Conservation (phyloP, 2,797 vertebrate species). For the Hoplostethus mediterraneus region DNA sequence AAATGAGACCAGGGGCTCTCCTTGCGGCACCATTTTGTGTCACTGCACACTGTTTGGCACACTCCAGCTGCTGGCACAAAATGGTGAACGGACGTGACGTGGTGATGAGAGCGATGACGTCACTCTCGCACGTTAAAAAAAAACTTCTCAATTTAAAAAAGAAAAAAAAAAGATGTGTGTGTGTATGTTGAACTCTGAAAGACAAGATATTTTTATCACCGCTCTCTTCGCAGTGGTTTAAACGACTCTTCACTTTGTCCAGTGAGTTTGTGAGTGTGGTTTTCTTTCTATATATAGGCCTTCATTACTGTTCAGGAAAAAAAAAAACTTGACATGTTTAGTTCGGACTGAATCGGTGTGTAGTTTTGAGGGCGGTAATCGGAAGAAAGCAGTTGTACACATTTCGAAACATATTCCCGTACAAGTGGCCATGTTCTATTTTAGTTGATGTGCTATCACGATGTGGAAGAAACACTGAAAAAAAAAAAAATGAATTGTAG, state of each 20-base stretch:
- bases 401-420: conserved; percentile 55
- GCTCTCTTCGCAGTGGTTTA: conserved; percentile 72
- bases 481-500: conserved; percentile 67
- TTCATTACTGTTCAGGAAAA: conserved; percentile 75
- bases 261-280: conserved; percentile 65
- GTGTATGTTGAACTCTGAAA: conserved; percentile 63
- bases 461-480: conserved; percentile 56
- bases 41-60: conserved; percentile 26
- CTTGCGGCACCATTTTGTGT: conserved; percentile 61
- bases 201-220: conserved; percentile 66
- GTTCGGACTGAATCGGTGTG: conserved; percentile 45
- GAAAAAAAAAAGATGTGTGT: conserved; percentile 54
- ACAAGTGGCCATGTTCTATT: conserved; percentile 68
- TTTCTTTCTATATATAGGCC: conserved; percentile 67
- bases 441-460: conserved; percentile 72
- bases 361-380: conserved; percentile 23
- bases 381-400: conserved; percentile 66
- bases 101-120: conserved; percentile 33
- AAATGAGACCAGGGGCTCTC: conserved; percentile 21
- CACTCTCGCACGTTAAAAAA: conserved; percentile 33
- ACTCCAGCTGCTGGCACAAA: conserved; percentile 48
- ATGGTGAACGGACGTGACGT: conserved; percentile 56
- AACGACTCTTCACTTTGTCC: conserved; percentile 75
- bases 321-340: conserved; percentile 59
- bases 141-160: conserved; percentile 7